A percentile compares a stretch with the other conserved stretches of the same genome.
Evolutionary conservation across 2,888 invertebrate genomes (phyloP).

Genomic region (Platycheirus albimanus): DNA sequence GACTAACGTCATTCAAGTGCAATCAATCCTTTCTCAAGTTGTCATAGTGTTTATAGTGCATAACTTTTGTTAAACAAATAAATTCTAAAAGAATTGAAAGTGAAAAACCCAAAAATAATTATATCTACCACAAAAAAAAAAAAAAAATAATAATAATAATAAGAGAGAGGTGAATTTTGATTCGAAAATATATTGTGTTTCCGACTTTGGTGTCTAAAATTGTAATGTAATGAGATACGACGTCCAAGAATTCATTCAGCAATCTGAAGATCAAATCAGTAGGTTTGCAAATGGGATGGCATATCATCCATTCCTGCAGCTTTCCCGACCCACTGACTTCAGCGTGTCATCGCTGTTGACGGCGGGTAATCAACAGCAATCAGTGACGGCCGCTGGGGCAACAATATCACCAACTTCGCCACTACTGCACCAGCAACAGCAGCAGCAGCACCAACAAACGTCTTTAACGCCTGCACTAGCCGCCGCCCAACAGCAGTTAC

Average conservation of each 20-base stretch:
- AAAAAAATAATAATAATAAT: slow-evolving; percentile 1
- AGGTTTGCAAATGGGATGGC: slow-evolving; percentile 86
- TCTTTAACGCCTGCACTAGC: slow-evolving; percentile 61
- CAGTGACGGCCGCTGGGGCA: slow-evolving; percentile 73
- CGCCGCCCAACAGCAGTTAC: slow-evolving; percentile 75
- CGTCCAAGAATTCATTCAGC: slow-evolving; percentile 83
- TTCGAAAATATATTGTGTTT: slow-evolving; percentile 49
- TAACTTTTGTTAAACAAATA: slow-evolving; percentile 39
- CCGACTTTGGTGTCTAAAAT: slow-evolving; percentile 76
- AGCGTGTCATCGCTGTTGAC: slow-evolving; percentile 95
- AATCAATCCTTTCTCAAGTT: slow-evolving; percentile 60
- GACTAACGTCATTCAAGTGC: slow-evolving; percentile 71
- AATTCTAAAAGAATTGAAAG: slow-evolving; percentile 13
- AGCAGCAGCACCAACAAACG: slow-evolving; percentile 78
- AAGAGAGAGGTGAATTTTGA: slow-evolving; percentile 45
- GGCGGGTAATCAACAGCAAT: slow-evolving; percentile 84
- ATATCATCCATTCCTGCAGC: slow-evolving; percentile 93
- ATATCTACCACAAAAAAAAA: slow-evolving; percentile 38
- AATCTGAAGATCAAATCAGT: slow-evolving; percentile 83
- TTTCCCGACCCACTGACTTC: slow-evolving; percentile 95
- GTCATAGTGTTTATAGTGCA: slow-evolving; percentile 23
- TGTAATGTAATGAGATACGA: slow-evolving; percentile 84
- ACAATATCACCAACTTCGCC: slow-evolving; percentile 79
- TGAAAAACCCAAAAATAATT: no score
- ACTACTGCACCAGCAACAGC: slow-evolving; percentile 80